Evolutionary conservation across 2,888 invertebrate species (phyloP), one percentile per base, ranked within the genome.

Genomic region (Danaus chrysippus): DNA sequence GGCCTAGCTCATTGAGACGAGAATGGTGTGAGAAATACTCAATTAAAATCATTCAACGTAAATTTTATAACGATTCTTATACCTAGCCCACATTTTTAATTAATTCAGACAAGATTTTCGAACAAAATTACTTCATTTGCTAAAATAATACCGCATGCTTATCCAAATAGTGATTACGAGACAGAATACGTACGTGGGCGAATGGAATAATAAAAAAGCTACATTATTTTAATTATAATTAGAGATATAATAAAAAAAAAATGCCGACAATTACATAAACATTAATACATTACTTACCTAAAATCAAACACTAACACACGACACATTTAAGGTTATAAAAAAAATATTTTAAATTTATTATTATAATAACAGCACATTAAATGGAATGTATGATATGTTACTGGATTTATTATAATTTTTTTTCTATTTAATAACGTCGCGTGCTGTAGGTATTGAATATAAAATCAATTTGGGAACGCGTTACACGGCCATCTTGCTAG

Each of bases 401-500:
- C 59, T 53, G 56, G 54, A 54, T 55, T 57, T 42, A 58, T 58
- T n/a, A n/a, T n/a, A n/a, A n/a, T n/a, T n/a, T 46, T 59, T 63
- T 64, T 61, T 57, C 56, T 62, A 56, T 65, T 58, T 65, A 60
- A 59, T 69, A 73, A 70, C 72, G 71, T 70, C 74, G 73, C 68
- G 70, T 73, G 71, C 71, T 71, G 71, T 70, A 71, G 75, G 76
- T 74, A 77, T 78, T 78, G 75, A 79, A 80, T 76, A 79, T 82
- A 85, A 87, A 85, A 87, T 87, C 87, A 86, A 87, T 86, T 83
- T 79, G 75, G 71, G 74, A 76, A 79, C 83, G 82, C 82, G 80
- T 76, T 77, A 79, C 73, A 68, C 70, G 71, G 88, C 89, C 89
- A 89, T 89, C 73, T 89, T 89, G 85, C 81, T 76, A 80, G 80